Evolutionary conservation across 30 jellyfish, hydroid and myxozoan species (phyloP).

Genomic region (Hydra vulgaris): DNA sequence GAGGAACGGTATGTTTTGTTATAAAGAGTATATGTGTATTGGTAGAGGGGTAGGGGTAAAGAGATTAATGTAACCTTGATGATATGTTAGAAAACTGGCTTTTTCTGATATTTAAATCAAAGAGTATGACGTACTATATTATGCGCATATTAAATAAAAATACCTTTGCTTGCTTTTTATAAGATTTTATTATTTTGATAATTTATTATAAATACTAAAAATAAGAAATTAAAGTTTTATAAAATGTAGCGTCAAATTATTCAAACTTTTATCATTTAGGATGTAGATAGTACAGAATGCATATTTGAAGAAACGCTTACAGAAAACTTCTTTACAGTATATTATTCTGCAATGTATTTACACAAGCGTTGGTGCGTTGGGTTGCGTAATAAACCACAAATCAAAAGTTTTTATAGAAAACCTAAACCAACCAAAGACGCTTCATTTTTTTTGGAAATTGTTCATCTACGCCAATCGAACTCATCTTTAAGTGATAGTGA

Average conservation of each 20-base stretch:
- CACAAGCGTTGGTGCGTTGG: slow-evolving; percentile 90
- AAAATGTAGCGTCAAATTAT: no score
- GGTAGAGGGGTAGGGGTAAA: no score
- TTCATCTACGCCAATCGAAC: slow-evolving; percentile 77
- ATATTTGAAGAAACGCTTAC: slow-evolving; percentile 86
- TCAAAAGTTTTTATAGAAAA: slow-evolving; percentile 45
- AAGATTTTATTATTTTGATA: no score
- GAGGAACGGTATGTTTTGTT: slow-evolving; percentile 63
- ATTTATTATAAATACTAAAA: no score
- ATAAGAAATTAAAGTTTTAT: no score
- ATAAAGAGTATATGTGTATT: neutral
- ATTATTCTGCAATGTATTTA: slow-evolving; percentile 89
- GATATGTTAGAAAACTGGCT: no score
- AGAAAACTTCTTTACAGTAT: slow-evolving; percentile 74
- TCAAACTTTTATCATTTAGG: no score
- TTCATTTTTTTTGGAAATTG: slow-evolving; percentile 76
- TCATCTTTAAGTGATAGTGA: slow-evolving; percentile 84
- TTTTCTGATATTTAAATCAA: no score
- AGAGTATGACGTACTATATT: no score
- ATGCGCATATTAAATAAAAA: no score
- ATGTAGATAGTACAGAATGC: slow-evolving; percentile 95
- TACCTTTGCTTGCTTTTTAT: no score
- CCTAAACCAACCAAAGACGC: slow-evolving; percentile 80
- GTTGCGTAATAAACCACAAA: slow-evolving; percentile 60
- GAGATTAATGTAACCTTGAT: no score